Conservation (phyloP, 2,113 vertebrate species). For the Seriola quinqueradiata region DNA sequence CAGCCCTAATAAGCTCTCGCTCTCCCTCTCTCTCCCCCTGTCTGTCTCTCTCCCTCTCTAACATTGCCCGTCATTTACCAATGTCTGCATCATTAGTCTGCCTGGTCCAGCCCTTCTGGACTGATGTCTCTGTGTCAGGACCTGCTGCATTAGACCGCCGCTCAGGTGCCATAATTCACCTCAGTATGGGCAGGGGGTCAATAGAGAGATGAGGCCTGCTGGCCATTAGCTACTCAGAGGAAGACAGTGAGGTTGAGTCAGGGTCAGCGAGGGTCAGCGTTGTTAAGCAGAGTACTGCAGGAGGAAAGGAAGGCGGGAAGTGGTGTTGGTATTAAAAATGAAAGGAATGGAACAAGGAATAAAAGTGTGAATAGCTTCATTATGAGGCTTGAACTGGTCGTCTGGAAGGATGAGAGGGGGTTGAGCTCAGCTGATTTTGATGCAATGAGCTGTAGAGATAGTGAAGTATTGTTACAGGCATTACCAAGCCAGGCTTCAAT, state of each 20-base stretch:
- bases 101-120: conserved; percentile 61
- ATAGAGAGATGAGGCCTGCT: conserved; percentile 74
- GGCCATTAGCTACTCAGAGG: conserved; percentile 76
- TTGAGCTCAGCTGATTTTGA: conserved; percentile 16
- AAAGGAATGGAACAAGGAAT: conserved; percentile 62
- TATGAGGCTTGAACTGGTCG: conserved; percentile 46
- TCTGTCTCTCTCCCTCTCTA: conserved; percentile 48
- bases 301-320: conserved; percentile 21
- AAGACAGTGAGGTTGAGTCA: conserved; percentile 72
- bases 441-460: not conserved
- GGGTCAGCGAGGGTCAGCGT: conserved; percentile 71
- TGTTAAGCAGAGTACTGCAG: conserved; percentile 54
- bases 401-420: conserved; percentile 26
- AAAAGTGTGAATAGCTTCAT: conserved; percentile 59
- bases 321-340: conserved; percentile 64
- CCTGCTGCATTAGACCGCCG: conserved; percentile 67
- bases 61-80: conserved; percentile 80
- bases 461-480: not conserved
- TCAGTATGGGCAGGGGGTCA: conserved; percentile 75
- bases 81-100: conserved; percentile 80
- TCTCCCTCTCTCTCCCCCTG: conserved; percentile 17
- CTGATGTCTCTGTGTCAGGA: conserved; percentile 76
- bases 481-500: not conserved
- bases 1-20: conserved; percentile 65
- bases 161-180: conserved; percentile 82